A percentile compares a stretch with the other conserved stretches of the same genome.
phyloP scores from a whole-genome alignment of 2,113 vertebrate genomes.

The Corythoichthys intestinalis region DNA sequence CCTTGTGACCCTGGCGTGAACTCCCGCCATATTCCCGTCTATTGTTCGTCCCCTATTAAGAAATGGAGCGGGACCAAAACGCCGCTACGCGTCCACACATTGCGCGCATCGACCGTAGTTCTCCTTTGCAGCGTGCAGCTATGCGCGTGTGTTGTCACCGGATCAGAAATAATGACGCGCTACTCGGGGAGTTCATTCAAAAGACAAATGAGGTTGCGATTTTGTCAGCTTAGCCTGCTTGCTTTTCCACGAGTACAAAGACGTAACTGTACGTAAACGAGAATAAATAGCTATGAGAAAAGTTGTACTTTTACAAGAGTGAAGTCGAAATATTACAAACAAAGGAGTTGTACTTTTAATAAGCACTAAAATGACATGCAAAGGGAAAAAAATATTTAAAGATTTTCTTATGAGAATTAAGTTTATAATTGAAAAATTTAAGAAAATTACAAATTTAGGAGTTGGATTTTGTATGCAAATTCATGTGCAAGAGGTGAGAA shows the following conservation, averaged over 20 bases:
- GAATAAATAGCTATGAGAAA: neutral
- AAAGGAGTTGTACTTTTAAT: too few species aligned
- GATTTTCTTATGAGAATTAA: too few species aligned
- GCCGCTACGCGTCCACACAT: constrained; percentile 2
- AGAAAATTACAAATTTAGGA: too few species aligned
- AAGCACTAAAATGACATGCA: too few species aligned
- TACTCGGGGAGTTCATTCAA: constrained; percentile 4
- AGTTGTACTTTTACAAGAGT: neutral
- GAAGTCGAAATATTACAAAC: neutral
- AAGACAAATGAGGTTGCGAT: constrained; percentile 7
- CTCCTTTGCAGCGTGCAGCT: constrained; percentile 21
- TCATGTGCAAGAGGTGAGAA: too few species aligned
- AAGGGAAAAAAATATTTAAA: too few species aligned
- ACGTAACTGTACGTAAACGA: neutral
- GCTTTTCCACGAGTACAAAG: neutral
- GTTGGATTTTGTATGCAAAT: too few species aligned
- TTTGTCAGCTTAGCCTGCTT: neutral
- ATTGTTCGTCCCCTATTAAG: constrained; percentile 16
- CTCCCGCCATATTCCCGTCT: constrained; percentile 1
- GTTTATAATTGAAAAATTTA: too few species aligned
- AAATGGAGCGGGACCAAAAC: constrained; percentile 3
- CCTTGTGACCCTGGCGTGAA: neutral
- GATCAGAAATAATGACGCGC: neutral
- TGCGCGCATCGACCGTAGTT: constrained; percentile 25
- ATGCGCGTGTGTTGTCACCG: constrained; percentile 12